phyloP scores from a whole-genome alignment of 2,888 invertebrate species.

The Drosophila trichaetosa region DNA sequence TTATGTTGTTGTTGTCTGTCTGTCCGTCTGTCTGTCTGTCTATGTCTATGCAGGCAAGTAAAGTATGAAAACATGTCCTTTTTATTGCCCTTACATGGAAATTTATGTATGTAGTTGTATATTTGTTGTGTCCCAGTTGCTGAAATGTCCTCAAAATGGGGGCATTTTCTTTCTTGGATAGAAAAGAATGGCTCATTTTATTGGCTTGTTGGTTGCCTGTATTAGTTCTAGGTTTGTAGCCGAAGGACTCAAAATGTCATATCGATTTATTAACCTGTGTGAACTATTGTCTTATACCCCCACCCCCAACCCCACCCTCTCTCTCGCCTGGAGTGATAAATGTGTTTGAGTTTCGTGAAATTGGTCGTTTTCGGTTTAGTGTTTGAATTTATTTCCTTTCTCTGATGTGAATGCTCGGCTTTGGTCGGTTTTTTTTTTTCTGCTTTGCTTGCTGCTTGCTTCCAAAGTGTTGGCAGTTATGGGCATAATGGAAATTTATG shows the following conservation, averaged over 20 bases:
- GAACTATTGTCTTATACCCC: conserved; percentile 68
- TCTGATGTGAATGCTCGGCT: conserved; percentile 3
- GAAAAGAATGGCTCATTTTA: conserved; percentile 71
- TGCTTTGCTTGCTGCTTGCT: background rate
- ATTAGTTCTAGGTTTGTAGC: conserved; percentile 33
- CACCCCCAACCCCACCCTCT: background rate
- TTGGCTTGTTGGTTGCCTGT: conserved; percentile 61
- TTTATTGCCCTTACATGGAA: conserved; percentile 81
- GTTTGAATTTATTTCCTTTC: conserved; percentile 72
- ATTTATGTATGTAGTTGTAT: conserved; percentile 74
- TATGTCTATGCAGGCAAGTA: conserved; percentile 37
- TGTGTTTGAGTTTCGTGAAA: conserved; percentile 67
- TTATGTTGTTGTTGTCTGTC: conserved; percentile 68
- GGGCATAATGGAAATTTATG: conserved; percentile 76
- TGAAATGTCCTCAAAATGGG: conserved; percentile 14
- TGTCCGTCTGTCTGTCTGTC: background rate
- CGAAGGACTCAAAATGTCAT: conserved; percentile 71
- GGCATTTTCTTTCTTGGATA: conserved; percentile 21
- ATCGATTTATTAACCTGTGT: conserved; percentile 82
- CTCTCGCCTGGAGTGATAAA: conserved; percentile 55
- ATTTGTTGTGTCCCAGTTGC: conserved; percentile 34
- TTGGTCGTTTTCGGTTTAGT: conserved; percentile 70
- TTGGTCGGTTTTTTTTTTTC: background rate
- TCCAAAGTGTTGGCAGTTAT: conserved; percentile 61
- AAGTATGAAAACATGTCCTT: conserved; percentile 75